These are phyloP conservation scores for Salminus brasiliensis DNA, from an alignment of 2,113 vertebrate genomes.

Conservation along the genomic window DNA sequence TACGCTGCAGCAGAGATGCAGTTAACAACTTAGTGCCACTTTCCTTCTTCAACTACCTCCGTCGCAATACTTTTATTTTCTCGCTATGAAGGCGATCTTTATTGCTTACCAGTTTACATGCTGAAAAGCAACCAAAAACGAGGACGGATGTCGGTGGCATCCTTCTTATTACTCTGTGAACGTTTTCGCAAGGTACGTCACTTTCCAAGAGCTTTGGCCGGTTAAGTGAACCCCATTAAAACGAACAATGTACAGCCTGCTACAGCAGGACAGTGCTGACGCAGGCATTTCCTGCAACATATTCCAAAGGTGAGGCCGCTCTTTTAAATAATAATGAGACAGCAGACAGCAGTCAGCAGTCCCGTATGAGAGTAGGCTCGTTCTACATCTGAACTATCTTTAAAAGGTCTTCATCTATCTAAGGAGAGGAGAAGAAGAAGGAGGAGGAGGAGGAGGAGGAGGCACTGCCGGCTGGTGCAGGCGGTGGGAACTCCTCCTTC, in stretches of 20 bases:
- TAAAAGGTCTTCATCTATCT: neutral
- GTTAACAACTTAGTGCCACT: conserved; percentile 9
- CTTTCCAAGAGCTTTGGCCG: neutral
- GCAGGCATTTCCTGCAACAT: neutral
- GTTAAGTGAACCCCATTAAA: neutral
- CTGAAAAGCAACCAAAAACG: conserved; percentile 1
- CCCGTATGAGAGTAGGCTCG: neutral
- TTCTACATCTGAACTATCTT: neutral
- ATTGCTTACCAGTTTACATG: neutral
- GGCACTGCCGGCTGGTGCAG: neutral
- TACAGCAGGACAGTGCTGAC: neutral
- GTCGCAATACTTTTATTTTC: neutral
- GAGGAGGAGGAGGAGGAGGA: no score
- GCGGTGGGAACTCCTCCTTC: conserved; percentile 21
- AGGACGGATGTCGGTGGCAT: neutral
- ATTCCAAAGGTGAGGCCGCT: neutral
- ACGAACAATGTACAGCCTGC: neutral
- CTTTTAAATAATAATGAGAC: conserved; percentile 13
- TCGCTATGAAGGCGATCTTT: neutral
- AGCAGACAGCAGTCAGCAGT: neutral
- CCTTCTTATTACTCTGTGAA: neutral
- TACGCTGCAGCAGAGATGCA: neutral
- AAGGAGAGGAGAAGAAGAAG: no score
- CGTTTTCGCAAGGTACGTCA: neutral
- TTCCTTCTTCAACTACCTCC: neutral